phyloP scores from a whole-genome alignment of 2,113 vertebrate genomes.

The Muscicapa adusta region DNA sequence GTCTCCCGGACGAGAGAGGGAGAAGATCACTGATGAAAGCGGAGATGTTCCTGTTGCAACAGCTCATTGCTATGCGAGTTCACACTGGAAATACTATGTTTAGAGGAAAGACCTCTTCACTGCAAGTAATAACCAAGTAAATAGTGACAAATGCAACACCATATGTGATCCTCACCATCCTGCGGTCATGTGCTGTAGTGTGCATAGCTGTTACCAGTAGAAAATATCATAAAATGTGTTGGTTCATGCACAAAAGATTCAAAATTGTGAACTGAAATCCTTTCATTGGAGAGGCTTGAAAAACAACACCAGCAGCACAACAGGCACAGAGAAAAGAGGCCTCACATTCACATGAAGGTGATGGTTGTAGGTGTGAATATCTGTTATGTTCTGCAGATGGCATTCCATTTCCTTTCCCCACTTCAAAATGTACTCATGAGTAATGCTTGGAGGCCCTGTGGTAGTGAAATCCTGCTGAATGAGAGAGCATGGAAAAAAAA shows the following conservation, averaged over 20 bases:
- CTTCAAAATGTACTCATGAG: background rate
- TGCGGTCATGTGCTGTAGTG: rapidly evolving
- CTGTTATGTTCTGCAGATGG: background rate
- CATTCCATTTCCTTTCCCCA: background rate
- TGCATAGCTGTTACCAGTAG: background rate
- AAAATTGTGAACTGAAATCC: background rate
- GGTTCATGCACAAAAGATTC: background rate
- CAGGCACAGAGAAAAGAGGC: background rate
- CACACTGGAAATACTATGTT: background rate
- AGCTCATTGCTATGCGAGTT: background rate
- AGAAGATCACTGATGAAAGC: background rate
- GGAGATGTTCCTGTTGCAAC: background rate
- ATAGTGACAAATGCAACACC: background rate
- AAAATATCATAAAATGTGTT: background rate
- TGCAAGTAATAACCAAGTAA: background rate
- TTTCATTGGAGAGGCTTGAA: background rate
- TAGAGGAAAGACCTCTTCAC: background rate
- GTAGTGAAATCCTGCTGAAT: background rate
- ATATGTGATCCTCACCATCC: background rate
- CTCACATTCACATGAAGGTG: background rate
- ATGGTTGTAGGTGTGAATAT: background rate
- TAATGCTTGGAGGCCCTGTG: background rate
- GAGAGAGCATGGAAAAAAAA: background rate
- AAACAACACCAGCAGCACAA: background rate
- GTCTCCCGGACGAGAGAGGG: background rate